phyloP scores from a whole-genome alignment of 1,140 invertebrate species.

The Acromyrmex heyeri region DNA sequence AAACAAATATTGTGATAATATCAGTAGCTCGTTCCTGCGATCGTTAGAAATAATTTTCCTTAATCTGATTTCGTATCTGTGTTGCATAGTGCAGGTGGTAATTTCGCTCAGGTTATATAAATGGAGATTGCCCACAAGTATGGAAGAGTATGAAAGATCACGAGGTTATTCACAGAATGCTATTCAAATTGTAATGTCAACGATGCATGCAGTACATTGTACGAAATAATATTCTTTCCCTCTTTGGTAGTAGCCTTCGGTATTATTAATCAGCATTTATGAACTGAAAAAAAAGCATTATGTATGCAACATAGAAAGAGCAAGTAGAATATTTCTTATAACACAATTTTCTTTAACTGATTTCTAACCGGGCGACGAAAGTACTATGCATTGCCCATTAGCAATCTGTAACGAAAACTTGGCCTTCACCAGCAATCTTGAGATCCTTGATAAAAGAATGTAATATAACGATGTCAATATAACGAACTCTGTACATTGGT shows the following conservation, averaged over 20 bases:
- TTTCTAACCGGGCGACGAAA: not conserved
- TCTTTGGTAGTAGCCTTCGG: not conserved
- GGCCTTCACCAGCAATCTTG: slow-evolving; percentile 12
- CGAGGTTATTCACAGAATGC: slow-evolving; percentile 10
- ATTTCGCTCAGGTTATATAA: slow-evolving; percentile 41
- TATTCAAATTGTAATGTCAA: slow-evolving; percentile 19
- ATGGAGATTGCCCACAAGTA: slow-evolving; percentile 17
- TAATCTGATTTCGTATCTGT: slow-evolving; percentile 41
- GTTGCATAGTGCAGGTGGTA: slow-evolving; percentile 27
- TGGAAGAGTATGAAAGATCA: slow-evolving; percentile 25
- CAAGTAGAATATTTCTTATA: not conserved
- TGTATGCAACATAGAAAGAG: not conserved
- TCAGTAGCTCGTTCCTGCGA: not conserved
- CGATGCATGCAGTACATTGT: not conserved
- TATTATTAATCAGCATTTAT: slow-evolving; percentile 10
- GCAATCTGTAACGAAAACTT: not conserved
- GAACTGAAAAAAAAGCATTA: not conserved
- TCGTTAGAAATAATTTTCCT: slow-evolving; percentile 31
- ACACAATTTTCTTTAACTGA: slow-evolving; percentile 1
- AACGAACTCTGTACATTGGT: not conserved
- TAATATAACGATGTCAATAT: slow-evolving; percentile 20
- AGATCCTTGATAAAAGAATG: slow-evolving; percentile 27
- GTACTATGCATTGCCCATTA: not conserved
- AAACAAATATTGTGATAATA: not conserved
- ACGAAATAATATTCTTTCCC: not conserved